Evolutionary conservation across 2,113 vertebrate species (phyloP), one percentile per base, ranked within the genome.

Genomic region (Chamaetylas fuelleborni): DNA sequence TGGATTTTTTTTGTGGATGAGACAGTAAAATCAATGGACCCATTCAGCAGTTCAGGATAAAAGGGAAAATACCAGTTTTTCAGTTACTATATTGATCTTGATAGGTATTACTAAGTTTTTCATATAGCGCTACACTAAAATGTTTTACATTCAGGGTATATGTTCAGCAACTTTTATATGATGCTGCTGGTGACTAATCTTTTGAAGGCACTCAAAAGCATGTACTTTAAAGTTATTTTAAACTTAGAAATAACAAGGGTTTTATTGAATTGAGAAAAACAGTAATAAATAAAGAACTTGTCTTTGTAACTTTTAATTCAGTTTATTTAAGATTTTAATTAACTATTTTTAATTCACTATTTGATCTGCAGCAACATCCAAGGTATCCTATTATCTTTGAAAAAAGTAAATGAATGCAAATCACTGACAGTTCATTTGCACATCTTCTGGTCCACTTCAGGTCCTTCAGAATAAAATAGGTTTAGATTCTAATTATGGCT

Each of bases 381-480:
- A 86, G 76, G 69, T 95, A 95, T 95, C 72, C 76, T 95, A 43
- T 96, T 94, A 96, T 90, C 88, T 94, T 70, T 69, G 54, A 56
- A 95, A 84, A 88, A 72, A 93, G 79, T 34, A 70, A 80, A 73
- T 78, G 29, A 94, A 95, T 96, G 85, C 90, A 97, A 96, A 96
- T 95, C 74, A 90, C 53, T 93, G 71, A n/a, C 64, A 70, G 90
- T 78, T 95, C 85, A 94, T 95, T 93, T 95, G 64, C 92, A 88
- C 90, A 51, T 92, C 90, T 58, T 81, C 71, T 77, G 64, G 96
- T 95, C 96, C 89, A 96, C 90, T 95, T 84, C 88, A 96, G 90
- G 93, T 96, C 90, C 85, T 96, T 96, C 87, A 96, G 93, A 96
- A 86, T 88, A 94, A 95, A 96, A 92, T 97, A 91, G 71, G 56